Evolutionary conservation across 1,140 invertebrate species (phyloP).

Genomic region (Trachelipus rathkii): DNA sequence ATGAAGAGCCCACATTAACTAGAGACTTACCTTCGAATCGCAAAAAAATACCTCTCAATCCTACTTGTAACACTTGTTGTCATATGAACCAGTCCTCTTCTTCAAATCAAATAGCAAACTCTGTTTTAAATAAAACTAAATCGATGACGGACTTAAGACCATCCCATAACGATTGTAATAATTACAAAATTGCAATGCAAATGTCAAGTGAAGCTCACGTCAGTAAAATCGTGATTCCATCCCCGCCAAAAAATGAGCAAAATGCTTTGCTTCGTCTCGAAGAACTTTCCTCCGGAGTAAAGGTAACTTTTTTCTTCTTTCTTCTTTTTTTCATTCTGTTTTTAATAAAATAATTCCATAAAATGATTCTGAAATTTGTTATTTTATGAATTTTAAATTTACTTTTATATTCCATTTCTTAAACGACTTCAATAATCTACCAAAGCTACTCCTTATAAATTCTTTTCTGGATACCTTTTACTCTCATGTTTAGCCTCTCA

Average conservation of each 20-base stretch:
- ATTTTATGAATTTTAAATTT: too few species aligned
- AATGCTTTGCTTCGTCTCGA: not conserved
- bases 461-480: too few species aligned
- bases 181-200: not conserved
- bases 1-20: not conserved
- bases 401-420: too few species aligned
- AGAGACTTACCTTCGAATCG: not conserved
- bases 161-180: not conserved
- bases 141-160: not conserved
- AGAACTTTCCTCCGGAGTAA: not conserved
- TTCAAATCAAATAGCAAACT: not conserved
- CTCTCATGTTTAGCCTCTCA: too few species aligned
- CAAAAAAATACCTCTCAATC: not conserved
- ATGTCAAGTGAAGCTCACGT: not conserved
- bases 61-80: not conserved
- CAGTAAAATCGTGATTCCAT: conserved; percentile 4
- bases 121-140: not conserved
- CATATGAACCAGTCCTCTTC: not conserved
- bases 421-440: too few species aligned
- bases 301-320: not conserved
- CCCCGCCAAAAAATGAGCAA: not conserved
- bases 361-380: too few species aligned
- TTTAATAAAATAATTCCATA: too few species aligned
- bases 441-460: too few species aligned
- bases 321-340: too few species aligned